A percentile compares a stretch with the other conserved stretches of the same genome.
These are phyloP conservation scores for Urocitellus parryii DNA, from an alignment of 2,113 vertebrate species.

Conservation along the genomic window DNA sequence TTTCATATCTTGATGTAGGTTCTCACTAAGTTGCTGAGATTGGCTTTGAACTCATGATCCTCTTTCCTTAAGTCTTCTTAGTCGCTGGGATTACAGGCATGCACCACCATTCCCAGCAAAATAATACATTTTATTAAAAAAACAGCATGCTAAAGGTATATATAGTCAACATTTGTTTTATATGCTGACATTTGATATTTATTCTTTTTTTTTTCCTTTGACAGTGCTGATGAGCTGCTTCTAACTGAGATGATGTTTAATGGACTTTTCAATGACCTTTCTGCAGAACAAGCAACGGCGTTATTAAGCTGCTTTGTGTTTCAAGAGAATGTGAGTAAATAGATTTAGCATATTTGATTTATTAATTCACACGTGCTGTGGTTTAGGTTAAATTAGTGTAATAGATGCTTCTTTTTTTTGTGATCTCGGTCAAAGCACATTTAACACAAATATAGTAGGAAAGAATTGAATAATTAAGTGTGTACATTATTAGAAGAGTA, in stretches of 20 bases:
- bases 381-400: background rate
- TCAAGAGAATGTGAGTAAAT: constrained; percentile 95
- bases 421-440: background rate
- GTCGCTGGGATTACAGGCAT: no score
- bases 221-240: constrained; percentile 96
- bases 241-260: constrained; percentile 99
- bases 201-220: background rate
- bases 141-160: background rate
- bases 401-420: background rate
- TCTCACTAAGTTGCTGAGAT: no score
- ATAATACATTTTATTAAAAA: background rate
- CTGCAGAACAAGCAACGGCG: constrained; percentile 95
- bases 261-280: constrained; percentile 97
- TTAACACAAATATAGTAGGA: background rate
- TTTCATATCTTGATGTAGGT: background rate
- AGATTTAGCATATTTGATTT: background rate
- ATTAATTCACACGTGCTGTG: background rate
- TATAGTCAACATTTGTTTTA: background rate
- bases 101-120: background rate
- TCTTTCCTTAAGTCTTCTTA: no score
- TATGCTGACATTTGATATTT: constrained; percentile 38
- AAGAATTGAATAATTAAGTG: background rate
- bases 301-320: constrained; percentile 98
- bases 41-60: no score
- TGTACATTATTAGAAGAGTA: background rate